These are phyloP conservation scores for Henricia sp. DNA, from an alignment of 53 echinoderm and acorn worm species.

Conservation along the genomic window DNA sequence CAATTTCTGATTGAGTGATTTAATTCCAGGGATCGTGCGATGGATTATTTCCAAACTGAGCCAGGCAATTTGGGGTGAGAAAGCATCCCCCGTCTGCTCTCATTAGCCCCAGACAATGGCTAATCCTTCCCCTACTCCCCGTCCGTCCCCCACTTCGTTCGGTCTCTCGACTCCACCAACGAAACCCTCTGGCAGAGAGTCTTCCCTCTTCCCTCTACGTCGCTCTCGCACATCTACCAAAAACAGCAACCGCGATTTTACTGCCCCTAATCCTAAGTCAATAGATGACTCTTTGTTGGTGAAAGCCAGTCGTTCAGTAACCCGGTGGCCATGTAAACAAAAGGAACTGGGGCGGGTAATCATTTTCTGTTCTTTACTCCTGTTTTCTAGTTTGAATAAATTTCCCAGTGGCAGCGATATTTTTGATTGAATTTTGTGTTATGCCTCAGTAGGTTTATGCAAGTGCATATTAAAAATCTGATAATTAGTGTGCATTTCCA, in stretches of 20 bases:
- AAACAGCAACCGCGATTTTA: slow-evolving; percentile 44
- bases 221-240: background rate
- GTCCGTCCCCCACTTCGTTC: background rate
- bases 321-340: slow-evolving; percentile 34
- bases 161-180: background rate
- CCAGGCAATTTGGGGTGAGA: slow-evolving; percentile 19
- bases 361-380: background rate
- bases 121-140: slow-evolving; percentile 20
- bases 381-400: background rate
- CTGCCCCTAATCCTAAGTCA: slow-evolving; percentile 28
- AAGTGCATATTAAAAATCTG: background rate
- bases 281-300: slow-evolving; percentile 31
- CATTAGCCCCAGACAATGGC: slow-evolving; percentile 41
- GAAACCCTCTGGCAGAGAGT: slow-evolving; percentile 19
- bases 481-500: background rate
- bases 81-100: slow-evolving; percentile 6
- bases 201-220: background rate
- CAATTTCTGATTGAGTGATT: background rate
- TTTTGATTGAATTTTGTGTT: slow-evolving; percentile 49
- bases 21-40: background rate
- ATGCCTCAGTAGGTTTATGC: slow-evolving; percentile 8
- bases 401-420: slow-evolving; percentile 8
- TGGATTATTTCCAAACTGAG: slow-evolving; percentile 19
- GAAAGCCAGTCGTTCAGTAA: background rate
- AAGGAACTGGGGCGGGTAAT: background rate